Evolutionary conservation across 2,888 invertebrate genomes (phyloP).

Genomic region (Epistrophella euchroma): DNA sequence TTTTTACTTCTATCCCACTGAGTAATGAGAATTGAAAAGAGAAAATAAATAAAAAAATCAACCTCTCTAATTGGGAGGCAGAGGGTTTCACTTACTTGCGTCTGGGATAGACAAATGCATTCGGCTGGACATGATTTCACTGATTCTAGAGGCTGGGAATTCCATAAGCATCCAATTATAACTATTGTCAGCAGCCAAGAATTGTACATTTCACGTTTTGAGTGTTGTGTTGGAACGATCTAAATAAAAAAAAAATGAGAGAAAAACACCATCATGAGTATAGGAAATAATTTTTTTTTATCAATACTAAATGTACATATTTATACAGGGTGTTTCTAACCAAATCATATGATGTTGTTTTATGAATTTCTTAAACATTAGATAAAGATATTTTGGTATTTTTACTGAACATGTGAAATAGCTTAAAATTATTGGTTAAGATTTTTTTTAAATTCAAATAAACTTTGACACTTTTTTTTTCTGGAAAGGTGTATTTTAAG

Average conservation of each 20-base stretch:
- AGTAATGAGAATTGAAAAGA: slow-evolving; percentile 42
- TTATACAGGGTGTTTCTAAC: not conserved
- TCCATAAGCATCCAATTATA: slow-evolving; percentile 84
- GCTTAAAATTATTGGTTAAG: too few species aligned
- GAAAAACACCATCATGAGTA: not conserved
- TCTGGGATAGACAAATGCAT: slow-evolving; percentile 94
- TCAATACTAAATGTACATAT: not conserved
- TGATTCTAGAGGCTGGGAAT: slow-evolving; percentile 83
- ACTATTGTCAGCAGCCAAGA: slow-evolving; percentile 83
- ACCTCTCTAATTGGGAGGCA: slow-evolving; percentile 32
- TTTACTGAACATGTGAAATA: too few species aligned
- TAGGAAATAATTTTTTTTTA: not conserved
- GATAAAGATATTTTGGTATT: too few species aligned
- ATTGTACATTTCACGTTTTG: slow-evolving; percentile 84
- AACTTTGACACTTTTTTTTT: too few species aligned
- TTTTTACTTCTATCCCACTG: slow-evolving; percentile 45
- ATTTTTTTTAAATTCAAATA: too few species aligned
- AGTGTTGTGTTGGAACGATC: slow-evolving; percentile 67
- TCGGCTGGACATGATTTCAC: slow-evolving; percentile 90
- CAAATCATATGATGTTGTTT: not conserved
- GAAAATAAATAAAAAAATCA: not conserved
- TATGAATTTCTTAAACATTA: too few species aligned
- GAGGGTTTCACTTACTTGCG: slow-evolving; percentile 87
- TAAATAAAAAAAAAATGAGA: not conserved
- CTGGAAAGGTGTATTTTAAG: too few species aligned